A percentile compares a stretch with the other conserved stretches of the same genome.
Evolutionary conservation across 1,140 invertebrate genomes (phyloP).

Genomic region (Hylyphantes graminicola): DNA sequence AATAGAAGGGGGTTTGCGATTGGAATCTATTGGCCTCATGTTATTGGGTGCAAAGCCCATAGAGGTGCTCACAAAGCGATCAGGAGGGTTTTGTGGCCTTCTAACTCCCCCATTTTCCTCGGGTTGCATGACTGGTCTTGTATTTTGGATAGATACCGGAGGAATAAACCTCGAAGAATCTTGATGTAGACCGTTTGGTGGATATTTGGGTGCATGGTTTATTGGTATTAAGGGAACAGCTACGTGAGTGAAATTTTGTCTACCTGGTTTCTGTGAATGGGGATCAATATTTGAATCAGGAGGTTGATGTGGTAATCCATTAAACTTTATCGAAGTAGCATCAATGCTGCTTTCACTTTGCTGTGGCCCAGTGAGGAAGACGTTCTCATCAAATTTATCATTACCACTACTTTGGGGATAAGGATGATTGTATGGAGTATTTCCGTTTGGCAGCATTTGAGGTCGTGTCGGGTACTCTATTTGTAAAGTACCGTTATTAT

Average conservation of each 20-base stretch:
- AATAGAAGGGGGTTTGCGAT: conserved; percentile 5
- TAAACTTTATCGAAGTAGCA: conserved; percentile 7
- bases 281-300: not conserved
- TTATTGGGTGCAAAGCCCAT: conserved; percentile 19
- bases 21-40: conserved; percentile 8
- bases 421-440: not conserved
- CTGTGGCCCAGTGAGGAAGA: not conserved
- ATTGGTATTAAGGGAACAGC: not conserved
- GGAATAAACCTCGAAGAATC: conserved; percentile 3
- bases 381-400: not conserved
- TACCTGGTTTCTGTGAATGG: not conserved
- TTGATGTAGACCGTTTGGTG: not conserved
- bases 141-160: conserved; percentile 4
- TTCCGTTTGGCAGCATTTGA: not conserved
- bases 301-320: not conserved
- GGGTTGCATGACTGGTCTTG: conserved; percentile 25
- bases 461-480: not conserved
- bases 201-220: not conserved
- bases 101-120: not conserved
- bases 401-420: conserved; percentile 26
- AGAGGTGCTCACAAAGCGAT: conserved; percentile 15
- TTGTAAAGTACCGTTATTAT: not conserved
- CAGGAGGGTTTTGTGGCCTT: conserved; percentile 9
- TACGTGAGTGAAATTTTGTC: conserved; percentile 9
- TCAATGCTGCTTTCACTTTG: conserved; percentile 3